Base-by-base conservation (phyloP, 1,140 invertebrate species). In the Streblospio benedicti region DNA sequence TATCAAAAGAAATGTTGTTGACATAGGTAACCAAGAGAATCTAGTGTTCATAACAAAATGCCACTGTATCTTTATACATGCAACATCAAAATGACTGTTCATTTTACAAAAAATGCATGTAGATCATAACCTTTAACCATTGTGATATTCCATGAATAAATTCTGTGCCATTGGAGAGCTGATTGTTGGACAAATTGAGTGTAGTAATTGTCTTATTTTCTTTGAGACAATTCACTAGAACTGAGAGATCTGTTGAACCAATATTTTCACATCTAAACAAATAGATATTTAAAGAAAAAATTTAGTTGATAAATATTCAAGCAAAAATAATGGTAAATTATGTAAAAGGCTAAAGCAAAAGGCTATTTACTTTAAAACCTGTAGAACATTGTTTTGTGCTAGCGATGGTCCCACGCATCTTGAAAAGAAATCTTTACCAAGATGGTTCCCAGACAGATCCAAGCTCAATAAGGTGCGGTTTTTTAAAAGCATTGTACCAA, bases 401-500 rank as follows among this genome's bases (percentile, higher is more conserved):
- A 73, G 61, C 16, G 69, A 62, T 28, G 66, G 66, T 31, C 71
- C 69, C 31, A 68, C 65, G 64, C 65, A 69, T n/a, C 70, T 57
- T 12, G 71, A 70, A 53, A 73, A 69, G 56, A 62, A 73, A 59
- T 73, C 71, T 49, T 69, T 72, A 5, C 70, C 71, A 2, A 73
- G 63, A 55, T 66, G 63, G 54, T 73, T 73, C 58, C 65, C 64
- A n/a, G 70, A 71, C 6, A 73, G 61, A 61, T 73, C 68, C 32
- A 73, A 51, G 49, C 69, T 69, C 3, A 59, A 56, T 14, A 73
- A 31, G 5, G 66, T 65, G 12, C 53, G 61, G 41, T 71, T 71
- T 2, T 62, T 50, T 16, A 45, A 51, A 44, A 73, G 27, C 68
- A 73, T 58, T 25, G 47, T 63, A 0, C 71, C 70, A 25, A 72